Base-by-base conservation (phyloP, 2,797 vertebrate species). In the Pelochelys cantorii region DNA sequence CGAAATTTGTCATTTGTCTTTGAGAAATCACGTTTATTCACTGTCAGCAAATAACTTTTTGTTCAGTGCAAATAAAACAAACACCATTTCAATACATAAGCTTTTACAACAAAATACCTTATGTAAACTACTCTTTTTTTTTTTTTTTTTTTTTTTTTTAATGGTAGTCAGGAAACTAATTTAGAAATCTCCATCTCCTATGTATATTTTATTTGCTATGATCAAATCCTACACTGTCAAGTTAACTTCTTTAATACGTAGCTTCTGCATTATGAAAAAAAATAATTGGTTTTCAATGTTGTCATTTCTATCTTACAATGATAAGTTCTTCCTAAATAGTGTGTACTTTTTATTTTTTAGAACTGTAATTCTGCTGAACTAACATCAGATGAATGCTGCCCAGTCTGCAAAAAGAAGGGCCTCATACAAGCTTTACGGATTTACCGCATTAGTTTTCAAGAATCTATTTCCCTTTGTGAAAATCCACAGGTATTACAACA, bases 381-480 rank as follows among this genome's bases (percentile, higher is more conserved):
- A 90, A 9, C 88, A 53, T 57, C 93, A 79, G 93, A 87, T 85
- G 96, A 89, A 20, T 95, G 87, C 85, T 99, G 99, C 93, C 99
- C 99, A 57, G 98, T 98, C 98, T 99, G 99, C 96, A 97, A 97
- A 89, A 97, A 97, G 8, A 99, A 99, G 85, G 99, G 99, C 88
- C 97, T 98, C 87, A 97, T 87, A 11, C 98, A 96, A 86, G 82
- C 95, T 71, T 96, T 99, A 90, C 98, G 97, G 80, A 98, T 97
- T 31, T 99, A 99, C 84, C 98, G 96, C 86, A 98, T 99, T 96
- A 99, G 98, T 98, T 98, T 99, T 94, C 97, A 99, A 84, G 99
- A 99, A 93, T 99, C 98, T 5, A 91, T 99, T 96, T 98, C 96
- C 27, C 98, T 99, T 80, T 99, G 99, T 98, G 98, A 98, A 95